Conservation (phyloP, 1,140 invertebrate genomes). For the Ceratosolen fusciceps region DNA sequence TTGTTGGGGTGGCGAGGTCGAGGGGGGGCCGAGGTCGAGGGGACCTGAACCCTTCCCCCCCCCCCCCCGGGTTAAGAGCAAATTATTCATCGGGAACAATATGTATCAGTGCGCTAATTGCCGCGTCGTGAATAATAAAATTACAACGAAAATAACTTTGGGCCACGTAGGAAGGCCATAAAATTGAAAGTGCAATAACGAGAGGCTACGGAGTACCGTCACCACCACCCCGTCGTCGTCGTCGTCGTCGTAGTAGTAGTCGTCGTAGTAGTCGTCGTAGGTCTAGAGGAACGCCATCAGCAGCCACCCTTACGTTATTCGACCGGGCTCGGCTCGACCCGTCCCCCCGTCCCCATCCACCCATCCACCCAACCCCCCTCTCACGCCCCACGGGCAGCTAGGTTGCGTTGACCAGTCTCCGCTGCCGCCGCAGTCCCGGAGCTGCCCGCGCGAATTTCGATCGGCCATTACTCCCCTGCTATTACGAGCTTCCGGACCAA, state of each 20-base stretch:
- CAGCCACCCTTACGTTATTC: too few relatives aligned
- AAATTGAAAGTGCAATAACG: conserved; percentile 19
- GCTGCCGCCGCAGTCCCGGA: background rate
- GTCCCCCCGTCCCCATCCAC: background rate
- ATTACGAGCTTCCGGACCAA: conserved; percentile 49
- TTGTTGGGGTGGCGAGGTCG: too few relatives aligned
- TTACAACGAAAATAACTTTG: conserved; percentile 25
- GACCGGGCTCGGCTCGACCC: too few relatives aligned
- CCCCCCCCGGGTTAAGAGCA: background rate
- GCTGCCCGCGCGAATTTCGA: conserved; percentile 54
- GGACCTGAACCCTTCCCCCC: too few relatives aligned
- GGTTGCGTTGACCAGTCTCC: too few relatives aligned
- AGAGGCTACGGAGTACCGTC: background rate
- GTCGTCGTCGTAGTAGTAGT: background rate
- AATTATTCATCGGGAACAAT: background rate
- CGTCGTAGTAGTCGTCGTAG: too few relatives aligned
- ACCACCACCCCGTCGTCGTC: too few relatives aligned
- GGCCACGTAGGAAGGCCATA: background rate
- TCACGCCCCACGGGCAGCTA: too few relatives aligned
- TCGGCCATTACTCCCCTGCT: conserved; percentile 53
- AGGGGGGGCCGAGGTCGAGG: background rate
- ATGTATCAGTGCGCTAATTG: conserved; percentile 15
- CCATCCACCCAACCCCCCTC: too few relatives aligned
- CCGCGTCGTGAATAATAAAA: background rate
- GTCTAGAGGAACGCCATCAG: too few relatives aligned